Base-by-base conservation (phyloP, 2,113 vertebrate genomes). In the Uria aalge region DNA sequence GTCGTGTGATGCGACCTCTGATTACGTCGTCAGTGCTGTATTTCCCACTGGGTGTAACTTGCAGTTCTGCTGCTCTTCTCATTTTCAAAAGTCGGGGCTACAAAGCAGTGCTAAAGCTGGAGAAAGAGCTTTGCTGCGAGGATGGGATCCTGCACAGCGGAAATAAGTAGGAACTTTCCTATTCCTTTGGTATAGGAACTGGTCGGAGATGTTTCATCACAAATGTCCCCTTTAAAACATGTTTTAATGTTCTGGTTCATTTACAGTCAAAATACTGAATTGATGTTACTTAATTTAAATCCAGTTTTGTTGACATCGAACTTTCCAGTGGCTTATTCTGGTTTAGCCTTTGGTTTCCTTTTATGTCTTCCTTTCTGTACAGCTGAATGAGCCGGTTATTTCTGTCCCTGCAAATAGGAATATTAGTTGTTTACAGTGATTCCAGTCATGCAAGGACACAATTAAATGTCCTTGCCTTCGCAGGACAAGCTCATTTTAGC, bases 251-350 rank as follows among this genome's bases (percentile, higher is more conserved):
- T 89, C 92, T 87, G 91, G 89, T 92, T 94, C 88, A 89, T 94
- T 91, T 94, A 75, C 76, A 88, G 92, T 72, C 90, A 90, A 89
- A 97, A 92, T 94, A 95, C 15, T 36, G 4, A 94, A 90, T 73
- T 93, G 82, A 90, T 94, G 95, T 96, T 96, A 88, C 90, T 93
- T 94, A 92, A 93, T 96, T 95, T 95, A 94, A 86, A 94, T 87
- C 47, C 73, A 48, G 40, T 88, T 94, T 94, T 92, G 91, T 96
- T 95, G 92, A 92, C 94, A 92, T 89, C 91, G 96, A 94, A 92
- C 79, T 96, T 96, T 96, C 95, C 96, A 91, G 85, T 93, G 88
- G 91, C 84, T 96, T 96, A 78, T 95, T 95, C 96, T 95, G 83
- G 53, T 96, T 95, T 89, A 94, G 94, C 76, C 73, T 78, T 95